A percentile compares a stretch with the other conserved stretches of the same genome.
Conservation (phyloP, 2,797 vertebrate species). For the Danionella dracula region DNA sequence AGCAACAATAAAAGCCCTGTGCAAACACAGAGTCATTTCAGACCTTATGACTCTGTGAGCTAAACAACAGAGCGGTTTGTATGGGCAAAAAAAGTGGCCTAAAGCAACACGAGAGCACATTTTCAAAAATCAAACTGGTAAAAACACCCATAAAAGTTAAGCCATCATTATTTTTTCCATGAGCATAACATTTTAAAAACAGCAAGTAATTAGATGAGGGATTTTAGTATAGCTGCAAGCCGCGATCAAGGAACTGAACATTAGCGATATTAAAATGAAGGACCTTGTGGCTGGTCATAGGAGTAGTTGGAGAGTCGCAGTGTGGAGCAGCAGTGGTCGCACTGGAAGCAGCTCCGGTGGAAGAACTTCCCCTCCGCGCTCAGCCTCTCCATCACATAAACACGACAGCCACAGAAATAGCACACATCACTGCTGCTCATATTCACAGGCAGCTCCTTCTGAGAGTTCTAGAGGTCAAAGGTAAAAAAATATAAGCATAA, state of each 20-base stretch:
- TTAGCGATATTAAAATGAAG: neutral
- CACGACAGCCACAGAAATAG: constrained; percentile 83
- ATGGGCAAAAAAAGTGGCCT: neutral
- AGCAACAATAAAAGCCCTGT: constrained; percentile 74
- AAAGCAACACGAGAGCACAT: neutral
- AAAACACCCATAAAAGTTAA: constrained; percentile 7
- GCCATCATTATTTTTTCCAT: neutral
- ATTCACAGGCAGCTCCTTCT: constrained; percentile 74
- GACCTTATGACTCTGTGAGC: constrained; percentile 64
- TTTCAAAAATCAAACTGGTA: constrained; percentile 8
- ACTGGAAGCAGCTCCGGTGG: constrained; percentile 92
- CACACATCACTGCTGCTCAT: constrained; percentile 83
- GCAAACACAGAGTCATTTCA: constrained; percentile 62
- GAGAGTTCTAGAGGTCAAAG: constrained; percentile 60
- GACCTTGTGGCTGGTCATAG: constrained; percentile 73
- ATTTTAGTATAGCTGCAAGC: too few species aligned
- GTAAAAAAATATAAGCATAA: neutral
- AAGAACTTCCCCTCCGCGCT: constrained; percentile 94
- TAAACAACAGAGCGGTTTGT: constrained; percentile 26
- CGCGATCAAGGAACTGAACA: too few species aligned
- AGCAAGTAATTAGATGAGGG: neutral
- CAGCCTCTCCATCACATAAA: constrained; percentile 92
- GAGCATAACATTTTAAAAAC: neutral
- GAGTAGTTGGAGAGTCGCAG: constrained; percentile 78
- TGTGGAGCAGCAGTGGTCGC: constrained; percentile 74